Evolutionary conservation across 2,797 vertebrate species (phyloP), one percentile per base, ranked within the genome.

Genomic region (Cottoperca gobio): DNA sequence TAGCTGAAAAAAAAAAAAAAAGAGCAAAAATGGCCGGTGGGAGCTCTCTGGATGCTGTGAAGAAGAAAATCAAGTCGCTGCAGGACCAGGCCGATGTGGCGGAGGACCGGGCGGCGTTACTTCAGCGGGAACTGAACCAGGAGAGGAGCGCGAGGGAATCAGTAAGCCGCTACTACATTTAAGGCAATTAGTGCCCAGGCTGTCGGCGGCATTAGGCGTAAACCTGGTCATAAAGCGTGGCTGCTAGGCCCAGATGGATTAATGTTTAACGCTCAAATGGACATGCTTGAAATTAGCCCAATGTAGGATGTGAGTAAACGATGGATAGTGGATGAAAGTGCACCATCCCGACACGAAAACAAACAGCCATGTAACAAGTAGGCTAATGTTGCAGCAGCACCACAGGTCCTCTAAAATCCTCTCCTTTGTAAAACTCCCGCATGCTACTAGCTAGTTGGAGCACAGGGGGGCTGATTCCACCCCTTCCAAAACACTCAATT

Each of bases 11-110:
- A 42, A 26, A 11, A 14, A 39, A 43, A 73, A 26, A 61, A 12
- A 62, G 7, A 95, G 53, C 1, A 81, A 89, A 68, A 17, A 98
- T 99, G 97, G 95, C 97, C 70, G 95, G 94, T 64, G 93, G 95
- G 70, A 96, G 95, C 91, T 97, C 96, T 39, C 85, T 98, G 85
- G 97, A 98, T 90, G 96, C 97, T 19, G 97, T 98, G 75, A 96
- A 96, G 79, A 96, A 97, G 88, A 99, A 98, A 93, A 98, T 98
- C 68, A 96, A 95, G 72, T 95, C 96, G 70, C 69, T 99, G 88
- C 97, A 98, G 84, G 95, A 97, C 82, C 96, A 97, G 92, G 96
- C 96, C 62, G 96, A 97, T 31, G 78, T 63, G 17, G 97, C 97
- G 19, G 96, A 99, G 93, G 96, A 97, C 33, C 94, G 92, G 72